A percentile compares a stretch with the other conserved stretches of the same genome.
phyloP scores from a whole-genome alignment of 2,888 invertebrate species.

The Omphaloscelis lunosa region DNA sequence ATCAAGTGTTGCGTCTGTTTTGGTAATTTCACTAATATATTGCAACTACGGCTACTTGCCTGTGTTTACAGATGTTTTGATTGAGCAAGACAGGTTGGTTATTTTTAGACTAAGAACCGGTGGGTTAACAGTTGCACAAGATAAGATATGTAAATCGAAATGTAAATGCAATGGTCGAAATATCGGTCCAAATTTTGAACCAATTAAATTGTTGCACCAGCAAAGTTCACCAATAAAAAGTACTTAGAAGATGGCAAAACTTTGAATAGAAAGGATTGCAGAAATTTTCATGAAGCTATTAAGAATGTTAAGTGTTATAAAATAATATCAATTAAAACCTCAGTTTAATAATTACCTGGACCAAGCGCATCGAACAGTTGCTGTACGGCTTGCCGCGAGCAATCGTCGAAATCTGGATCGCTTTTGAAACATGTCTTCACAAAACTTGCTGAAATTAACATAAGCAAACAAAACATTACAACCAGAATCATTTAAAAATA shows the following conservation, averaged over 20 bases:
- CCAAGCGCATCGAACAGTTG: conserved; percentile 92
- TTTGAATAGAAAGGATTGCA: neutral
- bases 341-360: conserved; percentile 80
- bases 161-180: conserved; percentile 20
- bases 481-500: neutral
- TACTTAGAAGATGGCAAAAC: neutral
- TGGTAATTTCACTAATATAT: conserved; percentile 57
- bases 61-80: conserved; percentile 51
- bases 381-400: conserved; percentile 93
- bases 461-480: conserved; percentile 29
- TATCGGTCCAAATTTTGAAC: neutral
- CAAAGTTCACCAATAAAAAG: neutral
- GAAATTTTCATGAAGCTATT: neutral
- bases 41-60: conserved; percentile 39
- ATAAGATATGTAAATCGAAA: conserved; percentile 46
- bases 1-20: conserved; percentile 60
- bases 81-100: conserved; percentile 50
- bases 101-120: conserved; percentile 34
- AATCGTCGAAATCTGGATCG: conserved; percentile 92
- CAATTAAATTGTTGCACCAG: conserved; percentile 1
- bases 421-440: conserved; percentile 92
- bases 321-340: neutral
- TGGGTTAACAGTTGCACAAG: conserved; percentile 43
- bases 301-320: neutral
- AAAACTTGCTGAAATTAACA: conserved; percentile 92